Conservation (phyloP, 2,888 invertebrate species). For the Hypena proboscidalis region DNA sequence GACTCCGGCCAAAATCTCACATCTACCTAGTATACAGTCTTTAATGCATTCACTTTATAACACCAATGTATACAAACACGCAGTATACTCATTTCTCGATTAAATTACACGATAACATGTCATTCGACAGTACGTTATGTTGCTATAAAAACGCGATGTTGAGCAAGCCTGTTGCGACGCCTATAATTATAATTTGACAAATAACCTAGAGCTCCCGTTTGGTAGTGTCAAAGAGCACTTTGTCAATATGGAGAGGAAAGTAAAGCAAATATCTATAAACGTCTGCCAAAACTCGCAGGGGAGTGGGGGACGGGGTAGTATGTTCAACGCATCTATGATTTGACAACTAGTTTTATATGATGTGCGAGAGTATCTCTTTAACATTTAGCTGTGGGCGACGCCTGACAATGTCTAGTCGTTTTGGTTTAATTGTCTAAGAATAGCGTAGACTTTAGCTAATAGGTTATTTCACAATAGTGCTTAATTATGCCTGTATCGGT, state of each 20-base stretch:
- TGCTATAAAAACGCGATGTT: slow-evolving; percentile 18
- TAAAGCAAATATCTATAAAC: too few species aligned
- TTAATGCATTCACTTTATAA: slow-evolving; percentile 60
- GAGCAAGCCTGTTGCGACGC: slow-evolving; percentile 16
- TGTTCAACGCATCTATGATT: too few species aligned
- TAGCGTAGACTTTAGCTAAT: too few species aligned
- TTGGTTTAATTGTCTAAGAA: too few species aligned
- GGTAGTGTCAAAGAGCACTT: too few species aligned
- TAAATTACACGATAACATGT: slow-evolving; percentile 30
- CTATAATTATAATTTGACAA: slow-evolving; percentile 19
- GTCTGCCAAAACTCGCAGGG: too few species aligned
- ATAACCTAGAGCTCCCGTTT: neutral
- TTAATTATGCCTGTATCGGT: slow-evolving; percentile 23
- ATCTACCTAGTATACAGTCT: slow-evolving; percentile 56
- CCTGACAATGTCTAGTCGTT: too few species aligned
- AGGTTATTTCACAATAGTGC: slow-evolving; percentile 27
- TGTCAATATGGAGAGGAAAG: too few species aligned
- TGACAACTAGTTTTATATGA: too few species aligned
- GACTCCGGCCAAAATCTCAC: slow-evolving; percentile 52
- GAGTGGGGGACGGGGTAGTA: too few species aligned
- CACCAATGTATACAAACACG: slow-evolving; percentile 36
- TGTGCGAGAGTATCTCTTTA: too few species aligned
- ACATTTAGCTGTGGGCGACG: too few species aligned
- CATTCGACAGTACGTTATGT: slow-evolving; percentile 27
- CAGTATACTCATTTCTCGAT: slow-evolving; percentile 30